Base-by-base conservation (phyloP, 2,113 vertebrate genomes). In the Clarias batrachus region DNA sequence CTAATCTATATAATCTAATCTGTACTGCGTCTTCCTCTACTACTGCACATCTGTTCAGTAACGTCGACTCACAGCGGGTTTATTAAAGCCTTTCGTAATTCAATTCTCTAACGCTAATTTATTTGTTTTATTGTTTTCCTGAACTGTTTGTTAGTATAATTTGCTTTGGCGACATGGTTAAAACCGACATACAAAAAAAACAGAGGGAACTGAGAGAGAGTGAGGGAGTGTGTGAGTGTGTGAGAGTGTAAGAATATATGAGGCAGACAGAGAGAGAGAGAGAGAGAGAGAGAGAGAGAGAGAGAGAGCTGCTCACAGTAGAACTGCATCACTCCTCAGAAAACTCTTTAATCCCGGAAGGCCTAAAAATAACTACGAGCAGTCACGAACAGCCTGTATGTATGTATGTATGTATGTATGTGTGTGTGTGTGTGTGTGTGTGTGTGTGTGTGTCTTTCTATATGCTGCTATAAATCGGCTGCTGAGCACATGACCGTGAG, bases 311-410 rank as follows among this genome's bases (percentile, higher is more conserved):
- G 30, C 30, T 25, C 68, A 33, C n/a, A 83, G 41, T 63, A 73
- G 81, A 76, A 71, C 81, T 83, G 68, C 88, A 84, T 84, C 74
- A 77, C 73, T 87, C 86, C 71, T 21, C 73, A 73, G 86, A 84
- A 87, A 81, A 70, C 66, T 59, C 57, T 81, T 87, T 86, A 87
- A 89, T 81, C 76, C 81, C 63, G 54, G 48, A 68, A 54, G 5
- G 13, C 41, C 86, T 89, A 87, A 87, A 87, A 89, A 90, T 89
- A 86, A 83, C 81, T 52, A 59, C 41, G 33, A 80, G 52, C 74
- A 84, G 33, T 81, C 81, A 76, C 37, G 56, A 79, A 87, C 57
- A 19, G 52, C 48, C 33, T 66, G 52, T 60, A 25, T 66, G 66
- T 82, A 33, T 57, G 27, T 81, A 71, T 48, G n/a, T 79, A 66